A percentile compares a stretch with the other conserved stretches of the same genome.
Conservation (phyloP, 2,797 vertebrate genomes). For the Falco concolor region DNA sequence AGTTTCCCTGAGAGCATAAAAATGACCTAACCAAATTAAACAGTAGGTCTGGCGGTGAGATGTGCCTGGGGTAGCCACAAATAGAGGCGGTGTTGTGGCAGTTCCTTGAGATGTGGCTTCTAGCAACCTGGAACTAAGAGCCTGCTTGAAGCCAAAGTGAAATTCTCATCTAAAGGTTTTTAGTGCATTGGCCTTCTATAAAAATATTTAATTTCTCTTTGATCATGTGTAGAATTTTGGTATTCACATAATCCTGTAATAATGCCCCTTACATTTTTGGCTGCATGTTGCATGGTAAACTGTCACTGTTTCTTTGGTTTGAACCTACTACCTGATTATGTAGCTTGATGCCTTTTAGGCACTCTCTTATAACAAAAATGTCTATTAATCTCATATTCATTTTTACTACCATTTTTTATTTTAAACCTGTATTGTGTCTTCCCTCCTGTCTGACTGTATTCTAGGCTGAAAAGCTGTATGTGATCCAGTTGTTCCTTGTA, state of each 20-base stretch:
- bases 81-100: neutral
- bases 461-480: neutral
- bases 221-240: neutral
- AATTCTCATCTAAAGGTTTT: neutral
- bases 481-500: neutral
- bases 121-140: neutral
- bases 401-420: neutral
- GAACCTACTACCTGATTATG: neutral
- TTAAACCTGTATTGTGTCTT: neutral
- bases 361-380: neutral
- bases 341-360: neutral
- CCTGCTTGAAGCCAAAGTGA: neutral
- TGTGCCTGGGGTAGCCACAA: neutral
- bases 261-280: neutral
- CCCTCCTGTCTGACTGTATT: neutral
- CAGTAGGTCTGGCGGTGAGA: neutral
- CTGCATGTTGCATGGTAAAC: neutral
- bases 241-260: neutral
- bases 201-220: neutral
- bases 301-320: neutral
- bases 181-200: neutral
- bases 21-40: neutral
- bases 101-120: neutral
- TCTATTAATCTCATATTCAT: neutral
- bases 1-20: neutral